phyloP scores from a whole-genome alignment of 2,797 vertebrate genomes.

The Botia kubotai region DNA sequence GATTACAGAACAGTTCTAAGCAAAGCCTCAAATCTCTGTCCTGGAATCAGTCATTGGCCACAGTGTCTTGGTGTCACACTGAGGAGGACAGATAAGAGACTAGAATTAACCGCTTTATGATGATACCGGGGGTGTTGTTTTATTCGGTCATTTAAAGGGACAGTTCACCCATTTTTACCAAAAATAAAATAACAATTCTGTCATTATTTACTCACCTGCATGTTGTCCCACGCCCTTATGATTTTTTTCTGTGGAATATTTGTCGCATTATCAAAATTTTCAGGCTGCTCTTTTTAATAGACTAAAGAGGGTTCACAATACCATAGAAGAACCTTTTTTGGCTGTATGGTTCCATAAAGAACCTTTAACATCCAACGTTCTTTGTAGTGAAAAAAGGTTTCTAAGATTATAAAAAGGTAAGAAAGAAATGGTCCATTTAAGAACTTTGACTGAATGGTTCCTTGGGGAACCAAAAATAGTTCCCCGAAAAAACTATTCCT shows the following conservation, averaged over 20 bases:
- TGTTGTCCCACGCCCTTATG: not conserved
- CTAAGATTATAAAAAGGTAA: too few relatives aligned
- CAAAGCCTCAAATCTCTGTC: constrained; percentile 19
- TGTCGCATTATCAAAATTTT: not conserved
- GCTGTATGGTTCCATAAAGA: too few relatives aligned
- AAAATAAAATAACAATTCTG: not conserved
- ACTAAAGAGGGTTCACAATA: too few relatives aligned
- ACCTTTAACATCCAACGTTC: too few relatives aligned
- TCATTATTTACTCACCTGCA: not conserved
- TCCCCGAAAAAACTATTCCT: too few relatives aligned
- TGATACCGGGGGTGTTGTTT: not conserved
- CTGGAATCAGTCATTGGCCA: constrained; percentile 17
- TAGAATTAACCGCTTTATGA: not conserved
- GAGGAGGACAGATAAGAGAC: constrained; percentile 13
- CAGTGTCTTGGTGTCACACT: constrained; percentile 12
- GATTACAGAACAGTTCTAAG: constrained; percentile 4
- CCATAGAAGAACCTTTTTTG: too few relatives aligned
- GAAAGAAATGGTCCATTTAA: too few relatives aligned
- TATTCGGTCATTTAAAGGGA: not conserved
- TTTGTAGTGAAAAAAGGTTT: too few relatives aligned
- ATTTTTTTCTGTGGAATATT: not conserved
- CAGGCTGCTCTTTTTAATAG: too few relatives aligned
- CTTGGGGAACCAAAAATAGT: too few relatives aligned
- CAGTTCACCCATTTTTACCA: not conserved
- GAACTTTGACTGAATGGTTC: too few relatives aligned